A percentile compares a stretch with the other conserved stretches of the same genome.
phyloP scores from a whole-genome alignment of 92 coral and sea anemone genomes.

The Desmophyllum pertusum region DNA sequence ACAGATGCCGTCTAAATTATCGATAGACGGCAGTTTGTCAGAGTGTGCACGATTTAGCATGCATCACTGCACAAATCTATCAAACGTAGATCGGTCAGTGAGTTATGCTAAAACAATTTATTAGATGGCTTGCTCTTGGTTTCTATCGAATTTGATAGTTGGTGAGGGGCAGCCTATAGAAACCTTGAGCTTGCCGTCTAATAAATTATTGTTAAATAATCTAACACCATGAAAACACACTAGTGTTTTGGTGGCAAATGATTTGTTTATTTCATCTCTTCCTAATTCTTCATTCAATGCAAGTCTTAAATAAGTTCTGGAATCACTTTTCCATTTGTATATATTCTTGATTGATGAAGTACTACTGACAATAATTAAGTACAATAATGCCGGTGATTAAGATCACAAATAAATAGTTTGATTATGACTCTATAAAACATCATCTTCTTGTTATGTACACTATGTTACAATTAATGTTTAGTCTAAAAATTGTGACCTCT shows the following conservation, averaged over 20 bases:
- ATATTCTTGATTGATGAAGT: conserved; percentile 35
- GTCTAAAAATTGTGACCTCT: conserved; percentile 16
- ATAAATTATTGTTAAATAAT: too few species aligned
- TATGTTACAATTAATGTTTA: conserved; percentile 17
- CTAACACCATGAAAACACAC: too few species aligned
- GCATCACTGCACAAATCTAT: too few species aligned
- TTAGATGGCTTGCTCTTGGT: too few species aligned
- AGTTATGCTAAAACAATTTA: too few species aligned
- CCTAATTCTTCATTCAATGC: conserved; percentile 18
- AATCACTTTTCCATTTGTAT: conserved; percentile 21
- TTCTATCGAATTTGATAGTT: too few species aligned
- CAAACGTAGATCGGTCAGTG: too few species aligned
- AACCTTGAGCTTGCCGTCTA: too few species aligned
- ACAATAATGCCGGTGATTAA: not conserved
- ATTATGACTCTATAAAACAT: conserved; percentile 20
- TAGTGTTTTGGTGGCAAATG: conserved; percentile 11
- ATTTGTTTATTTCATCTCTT: conserved; percentile 1
- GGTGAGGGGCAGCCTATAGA: too few species aligned
- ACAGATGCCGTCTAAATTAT: too few species aligned
- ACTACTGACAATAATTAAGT: not conserved
- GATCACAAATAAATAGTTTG: conserved; percentile 34
- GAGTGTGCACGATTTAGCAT: too few species aligned
- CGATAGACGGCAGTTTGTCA: too few species aligned
- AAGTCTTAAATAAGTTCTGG: conserved; percentile 34
- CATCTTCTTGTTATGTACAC: conserved; percentile 7